Percentiles rank a stretch among this genome's conserved stretches.
phyloP scores from a whole-genome alignment of 2,797 vertebrate genomes.

The Vipera ursinii region DNA sequence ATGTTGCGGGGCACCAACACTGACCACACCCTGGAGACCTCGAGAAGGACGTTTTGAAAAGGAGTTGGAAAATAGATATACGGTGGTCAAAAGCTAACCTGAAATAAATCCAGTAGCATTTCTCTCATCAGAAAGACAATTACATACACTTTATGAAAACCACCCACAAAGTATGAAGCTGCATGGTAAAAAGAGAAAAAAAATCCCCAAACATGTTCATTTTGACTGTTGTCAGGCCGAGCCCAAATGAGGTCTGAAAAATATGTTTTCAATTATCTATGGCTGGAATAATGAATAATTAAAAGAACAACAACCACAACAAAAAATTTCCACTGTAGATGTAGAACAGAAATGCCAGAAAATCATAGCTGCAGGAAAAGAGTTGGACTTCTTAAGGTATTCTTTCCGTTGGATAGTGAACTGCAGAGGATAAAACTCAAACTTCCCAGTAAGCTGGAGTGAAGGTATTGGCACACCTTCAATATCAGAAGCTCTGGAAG shows the following conservation, averaged over 20 bases:
- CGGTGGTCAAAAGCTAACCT: background rate
- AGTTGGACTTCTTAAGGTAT: constrained; percentile 35
- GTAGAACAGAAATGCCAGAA: constrained; percentile 63
- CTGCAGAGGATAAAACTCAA: background rate
- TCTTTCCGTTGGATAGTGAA: constrained; percentile 5
- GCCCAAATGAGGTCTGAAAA: constrained; percentile 55
- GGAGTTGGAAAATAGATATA: background rate
- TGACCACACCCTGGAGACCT: background rate
- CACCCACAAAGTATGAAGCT: constrained; percentile 5
- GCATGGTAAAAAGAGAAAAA: background rate
- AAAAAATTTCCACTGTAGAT: constrained; percentile 58
- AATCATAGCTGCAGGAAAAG: constrained; percentile 60
- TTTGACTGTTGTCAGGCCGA: constrained; percentile 19
- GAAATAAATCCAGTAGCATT: background rate
- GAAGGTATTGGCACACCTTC: background rate
- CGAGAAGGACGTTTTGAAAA: background rate
- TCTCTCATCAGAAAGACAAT: background rate
- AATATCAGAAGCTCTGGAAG: background rate
- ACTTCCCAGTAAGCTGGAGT: background rate
- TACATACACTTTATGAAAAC: background rate
- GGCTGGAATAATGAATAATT: constrained; percentile 63
- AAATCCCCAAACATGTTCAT: constrained; percentile 8
- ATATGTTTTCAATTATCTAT: constrained; percentile 65
- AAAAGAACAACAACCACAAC: constrained; percentile 48
- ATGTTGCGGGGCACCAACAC: background rate